Evolutionary conservation across 2,888 invertebrate species (phyloP), one percentile per base, ranked within the genome.

Genomic region (Hanleya hanleyi): DNA sequence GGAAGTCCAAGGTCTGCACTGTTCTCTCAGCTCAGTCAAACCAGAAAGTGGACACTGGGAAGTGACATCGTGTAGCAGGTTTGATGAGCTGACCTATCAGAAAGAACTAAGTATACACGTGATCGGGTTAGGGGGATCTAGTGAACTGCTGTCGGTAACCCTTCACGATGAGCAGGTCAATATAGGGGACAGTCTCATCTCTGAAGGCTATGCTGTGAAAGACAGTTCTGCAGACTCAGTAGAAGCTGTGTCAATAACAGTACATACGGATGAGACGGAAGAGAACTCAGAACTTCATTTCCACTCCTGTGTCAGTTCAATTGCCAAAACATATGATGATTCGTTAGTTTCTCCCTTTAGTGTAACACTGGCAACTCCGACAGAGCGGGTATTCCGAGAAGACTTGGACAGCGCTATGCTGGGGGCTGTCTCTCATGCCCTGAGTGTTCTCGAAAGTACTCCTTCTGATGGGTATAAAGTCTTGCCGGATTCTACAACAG

Each of bases 31-130:
- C 2, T 1, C 6, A 33, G 22, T 68, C 26, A 26, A 3, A 6
- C 67, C 67, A 1, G 41, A 47, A 3, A 47, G 35, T n/a, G n/a
- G 3, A 3, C 65, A 65, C 1, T 81, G 83, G 82, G 74, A 71
- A 15, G 72, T 71, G 5, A 72, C 70, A n/a, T 69, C 76, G 1
- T 76, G 76, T 65, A 67, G 64, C 35, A 65, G 69, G 36, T 82
- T 84, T 69, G 73, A 77, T 32, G 78, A 83, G 33, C 49, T 79
- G 22, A 73, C 77, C 0, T 49, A 76, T 9, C 77, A 80, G n/a
- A 77, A 71, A 68, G 73, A 71, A 67, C 37, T 76, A 15, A 47
- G 41, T 33, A 67, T 67, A 33, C 70, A 50, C 26, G 62, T 77
- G 0, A 64, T 64, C 35, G 64, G 26, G 22, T 1, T 18, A n/a